Evolutionary conservation across 1,140 invertebrate genomes (phyloP).

Genomic region (Meloidogyne chitwoodi): DNA sequence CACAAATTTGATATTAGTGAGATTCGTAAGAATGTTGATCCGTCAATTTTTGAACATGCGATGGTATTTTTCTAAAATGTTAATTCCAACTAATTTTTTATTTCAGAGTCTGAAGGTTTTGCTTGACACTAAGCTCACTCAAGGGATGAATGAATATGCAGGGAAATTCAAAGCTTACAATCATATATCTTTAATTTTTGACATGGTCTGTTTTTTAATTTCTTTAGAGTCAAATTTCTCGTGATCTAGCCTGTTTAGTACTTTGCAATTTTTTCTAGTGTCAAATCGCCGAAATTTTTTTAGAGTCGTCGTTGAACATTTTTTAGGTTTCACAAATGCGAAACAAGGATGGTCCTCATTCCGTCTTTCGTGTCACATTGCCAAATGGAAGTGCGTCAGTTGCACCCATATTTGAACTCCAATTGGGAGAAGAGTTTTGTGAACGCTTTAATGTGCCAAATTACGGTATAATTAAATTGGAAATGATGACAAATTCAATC

Average conservation of each 20-base stretch:
- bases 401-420: background rate
- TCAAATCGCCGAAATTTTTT: too few relatives aligned
- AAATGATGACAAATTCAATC: background rate
- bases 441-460: constrained; percentile 1
- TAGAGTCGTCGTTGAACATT: too few relatives aligned
- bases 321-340: background rate
- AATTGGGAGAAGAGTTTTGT: constrained; percentile 16
- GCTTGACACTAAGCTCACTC: background rate
- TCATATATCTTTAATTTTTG: background rate
- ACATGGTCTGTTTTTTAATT: background rate
- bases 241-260: too few relatives aligned
- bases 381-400: background rate
- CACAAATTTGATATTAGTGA: background rate
- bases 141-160: background rate
- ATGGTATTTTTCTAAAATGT: background rate
- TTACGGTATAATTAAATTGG: background rate
- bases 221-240: too few relatives aligned
- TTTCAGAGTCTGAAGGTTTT: background rate
- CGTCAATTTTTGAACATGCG: background rate
- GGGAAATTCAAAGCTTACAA: background rate
- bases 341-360: background rate
- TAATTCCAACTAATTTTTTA: too few relatives aligned
- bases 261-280: too few relatives aligned
- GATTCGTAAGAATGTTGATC: background rate
- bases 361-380: background rate